These are phyloP conservation scores for Ceratoteleas bidentatus DNA, from an alignment of 1,140 invertebrate species.

Conservation along the genomic window DNA sequence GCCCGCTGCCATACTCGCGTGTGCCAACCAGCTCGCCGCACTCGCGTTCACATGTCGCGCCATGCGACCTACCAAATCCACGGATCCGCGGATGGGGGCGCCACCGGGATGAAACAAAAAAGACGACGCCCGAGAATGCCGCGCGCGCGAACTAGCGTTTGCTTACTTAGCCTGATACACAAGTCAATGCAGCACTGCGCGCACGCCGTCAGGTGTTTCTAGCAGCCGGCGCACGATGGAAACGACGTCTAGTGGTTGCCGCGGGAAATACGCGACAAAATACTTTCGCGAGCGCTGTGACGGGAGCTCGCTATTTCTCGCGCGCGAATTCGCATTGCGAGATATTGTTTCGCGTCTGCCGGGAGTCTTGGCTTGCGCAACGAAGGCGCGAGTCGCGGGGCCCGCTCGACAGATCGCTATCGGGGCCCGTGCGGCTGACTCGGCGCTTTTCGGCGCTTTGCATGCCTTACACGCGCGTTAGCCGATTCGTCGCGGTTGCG, in stretches of 20 bases:
- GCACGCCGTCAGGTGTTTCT: constrained; percentile 64
- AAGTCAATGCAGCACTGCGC: constrained; percentile 63
- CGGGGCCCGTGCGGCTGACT: too few species aligned
- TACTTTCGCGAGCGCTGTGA: constrained; percentile 54
- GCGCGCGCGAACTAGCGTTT: constrained; percentile 34
- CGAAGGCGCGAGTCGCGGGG: constrained; percentile 18
- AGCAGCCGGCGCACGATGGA: constrained; percentile 66
- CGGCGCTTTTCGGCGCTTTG: too few species aligned
- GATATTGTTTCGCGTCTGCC: constrained; percentile 47
- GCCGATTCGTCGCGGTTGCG: too few species aligned
- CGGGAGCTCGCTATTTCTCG: constrained; percentile 49
- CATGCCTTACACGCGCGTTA: too few species aligned
- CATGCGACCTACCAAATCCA: constrained; percentile 15
- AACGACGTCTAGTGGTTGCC: constrained; percentile 66
- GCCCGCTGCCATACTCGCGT: constrained; percentile 11
- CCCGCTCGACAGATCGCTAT: background rate
- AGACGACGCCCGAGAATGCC: too few species aligned
- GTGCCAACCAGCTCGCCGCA: constrained; percentile 40
- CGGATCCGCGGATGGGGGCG: too few species aligned
- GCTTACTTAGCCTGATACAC: constrained; percentile 60
- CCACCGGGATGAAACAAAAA: too few species aligned
- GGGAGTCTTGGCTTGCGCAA: constrained; percentile 31
- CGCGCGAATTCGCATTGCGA: constrained; percentile 44
- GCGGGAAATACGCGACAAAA: constrained; percentile 63
- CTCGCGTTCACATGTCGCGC: constrained; percentile 56